Evolutionary conservation across 2,113 vertebrate genomes (phyloP).

Genomic region (Alaudala cheleensis): DNA sequence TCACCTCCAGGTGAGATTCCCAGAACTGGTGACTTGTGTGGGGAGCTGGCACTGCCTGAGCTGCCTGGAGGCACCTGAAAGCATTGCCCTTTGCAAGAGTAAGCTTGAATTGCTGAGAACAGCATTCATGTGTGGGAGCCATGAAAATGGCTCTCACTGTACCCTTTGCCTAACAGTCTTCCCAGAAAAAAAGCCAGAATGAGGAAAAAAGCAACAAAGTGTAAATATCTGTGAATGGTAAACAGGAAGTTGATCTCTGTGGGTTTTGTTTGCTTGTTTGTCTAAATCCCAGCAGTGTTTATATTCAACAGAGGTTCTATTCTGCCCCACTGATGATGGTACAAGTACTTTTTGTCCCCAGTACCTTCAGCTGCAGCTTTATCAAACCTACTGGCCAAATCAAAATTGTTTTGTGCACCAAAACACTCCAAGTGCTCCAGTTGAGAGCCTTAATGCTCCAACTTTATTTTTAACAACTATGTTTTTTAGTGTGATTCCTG

Average conservation of each 20-base stretch:
- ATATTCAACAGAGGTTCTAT: neutral
- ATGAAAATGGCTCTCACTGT: neutral
- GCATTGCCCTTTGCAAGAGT: neutral
- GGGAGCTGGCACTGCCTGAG: neutral
- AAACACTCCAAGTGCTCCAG: neutral
- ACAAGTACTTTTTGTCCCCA: fast-evolving
- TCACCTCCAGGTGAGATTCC: neutral
- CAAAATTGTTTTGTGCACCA: neutral
- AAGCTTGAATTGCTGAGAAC: neutral
- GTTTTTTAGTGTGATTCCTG: neutral
- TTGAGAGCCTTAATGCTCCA: neutral
- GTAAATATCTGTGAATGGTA: neutral
- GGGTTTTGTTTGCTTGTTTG: neutral
- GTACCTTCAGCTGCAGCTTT: neutral
- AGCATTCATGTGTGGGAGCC: neutral
- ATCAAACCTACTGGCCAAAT: neutral
- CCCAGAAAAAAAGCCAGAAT: neutral
- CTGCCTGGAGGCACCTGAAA: neutral
- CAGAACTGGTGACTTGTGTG: neutral
- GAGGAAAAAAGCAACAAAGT: neutral
- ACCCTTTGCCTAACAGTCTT: neutral
- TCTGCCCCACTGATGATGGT: neutral
- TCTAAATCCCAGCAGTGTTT: neutral
- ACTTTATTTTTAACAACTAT: fast-evolving
- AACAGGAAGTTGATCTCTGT: neutral